Evolutionary conservation across 2,797 vertebrate genomes (phyloP), one percentile per base, ranked within the genome.

Genomic region (Acanthurus lineatus): DNA sequence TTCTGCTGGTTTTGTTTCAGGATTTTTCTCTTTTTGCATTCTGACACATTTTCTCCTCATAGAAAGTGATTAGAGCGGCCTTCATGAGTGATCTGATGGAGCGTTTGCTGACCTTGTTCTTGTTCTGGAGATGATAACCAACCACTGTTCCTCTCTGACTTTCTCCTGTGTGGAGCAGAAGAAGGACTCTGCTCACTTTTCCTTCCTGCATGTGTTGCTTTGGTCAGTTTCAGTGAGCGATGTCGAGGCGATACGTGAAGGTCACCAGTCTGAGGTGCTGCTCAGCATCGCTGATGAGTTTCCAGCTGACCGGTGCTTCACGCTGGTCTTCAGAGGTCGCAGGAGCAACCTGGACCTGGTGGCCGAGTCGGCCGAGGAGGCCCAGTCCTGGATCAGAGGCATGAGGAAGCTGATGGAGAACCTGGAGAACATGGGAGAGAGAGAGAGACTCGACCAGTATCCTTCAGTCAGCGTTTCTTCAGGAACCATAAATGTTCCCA

Each of bases 371-470:
- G 88, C 92, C 0, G 95, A 97, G 52, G 97, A 99, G 76, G 97
- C 98, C 0, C 95, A 96, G 88, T 93, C 94, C 69, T 99, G 98
- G 98, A 92, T 98, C 84, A 93, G 86, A 57, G 98, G 98, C 53
- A 94, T 98, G 73, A 95, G 85, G 66, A 96, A 96, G 63, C 95
- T 99, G 74, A 96, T 98, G 0, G 96, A 98, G 53, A 95, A 96
- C 59, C 94, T 97, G 69, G 95, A 97, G 58, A 97, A 92, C 91
- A 98, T 99, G 98, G 97, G 97, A 67, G 96, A 97, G 73, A 94
- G 95, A 79, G 97, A 99, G 86, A 96, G 93, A 79, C 95, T 97
- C 28, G 98, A 99, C 86, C 97, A 98, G 97, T 99, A 99, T 99
- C 97, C 89, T 94, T 95, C 20, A 58, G 45, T 54, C 20, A 58